Evolutionary conservation across 2,797 vertebrate genomes (phyloP).

Genomic region (Microhierax caerulescens): DNA sequence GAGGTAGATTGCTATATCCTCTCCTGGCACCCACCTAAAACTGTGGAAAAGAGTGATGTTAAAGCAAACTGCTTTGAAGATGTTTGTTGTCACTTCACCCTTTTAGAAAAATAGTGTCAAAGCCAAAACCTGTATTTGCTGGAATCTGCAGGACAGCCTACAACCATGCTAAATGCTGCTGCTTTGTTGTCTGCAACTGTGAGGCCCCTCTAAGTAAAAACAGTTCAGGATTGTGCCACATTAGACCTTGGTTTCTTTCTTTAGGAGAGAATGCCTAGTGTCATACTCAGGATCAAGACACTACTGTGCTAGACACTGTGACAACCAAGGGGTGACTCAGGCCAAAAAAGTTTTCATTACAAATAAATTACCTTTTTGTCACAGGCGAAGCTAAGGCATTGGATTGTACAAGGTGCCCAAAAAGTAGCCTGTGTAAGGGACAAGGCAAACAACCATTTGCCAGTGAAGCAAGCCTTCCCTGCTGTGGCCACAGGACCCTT

Average conservation of each 20-base stretch:
- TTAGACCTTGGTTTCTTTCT: not conserved
- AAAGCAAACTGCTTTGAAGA: slow-evolving; percentile 17
- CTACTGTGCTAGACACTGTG: not conserved
- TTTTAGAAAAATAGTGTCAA: not conserved
- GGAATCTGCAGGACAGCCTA: not conserved
- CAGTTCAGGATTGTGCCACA: not conserved
- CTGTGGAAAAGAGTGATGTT: not conserved
- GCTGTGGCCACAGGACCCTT: accelerated
- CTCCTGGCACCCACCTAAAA: slow-evolving; percentile 10
- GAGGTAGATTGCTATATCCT: not conserved
- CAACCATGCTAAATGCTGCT: not conserved
- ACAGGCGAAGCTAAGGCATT: not conserved
- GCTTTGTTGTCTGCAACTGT: not conserved
- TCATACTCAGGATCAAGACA: not conserved
- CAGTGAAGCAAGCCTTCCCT: not conserved
- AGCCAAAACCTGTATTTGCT: not conserved
- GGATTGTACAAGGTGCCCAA: not conserved
- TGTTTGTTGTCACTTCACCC: not conserved
- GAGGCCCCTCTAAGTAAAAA: not conserved
- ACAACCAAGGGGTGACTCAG: not conserved
- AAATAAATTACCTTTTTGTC: not conserved
- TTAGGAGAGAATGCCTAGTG: not conserved
- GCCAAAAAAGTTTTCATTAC: not conserved
- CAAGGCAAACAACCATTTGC: not conserved
- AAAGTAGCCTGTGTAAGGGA: not conserved